Percentiles rank a stretch among this genome's conserved stretches.
phyloP scores from a whole-genome alignment of 2,113 vertebrate species.

The Hippocampus abdominalis region DNA sequence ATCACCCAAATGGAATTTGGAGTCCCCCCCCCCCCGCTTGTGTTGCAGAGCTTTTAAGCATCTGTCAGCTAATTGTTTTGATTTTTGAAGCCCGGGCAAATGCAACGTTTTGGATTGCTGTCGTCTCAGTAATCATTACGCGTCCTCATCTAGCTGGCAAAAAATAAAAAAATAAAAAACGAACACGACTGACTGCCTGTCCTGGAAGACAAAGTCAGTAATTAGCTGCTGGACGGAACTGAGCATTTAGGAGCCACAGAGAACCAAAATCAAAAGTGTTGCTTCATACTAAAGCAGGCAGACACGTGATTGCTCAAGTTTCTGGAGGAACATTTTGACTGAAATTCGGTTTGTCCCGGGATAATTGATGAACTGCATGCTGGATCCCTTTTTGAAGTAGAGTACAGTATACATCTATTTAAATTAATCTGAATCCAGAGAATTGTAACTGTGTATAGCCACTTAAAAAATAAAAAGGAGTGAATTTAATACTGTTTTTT shows the following conservation, averaged over 20 bases:
- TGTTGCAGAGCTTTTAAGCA: background rate
- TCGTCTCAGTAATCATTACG: background rate
- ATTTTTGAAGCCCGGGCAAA: constrained; percentile 2
- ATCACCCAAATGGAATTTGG: constrained; percentile 1
- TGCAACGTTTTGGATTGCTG: background rate
- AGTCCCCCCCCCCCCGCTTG: background rate
- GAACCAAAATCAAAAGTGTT: background rate
- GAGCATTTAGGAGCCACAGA: constrained; percentile 1
- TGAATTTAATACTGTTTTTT: no score
- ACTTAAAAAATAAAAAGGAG: no score
- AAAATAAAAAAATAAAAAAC: background rate
- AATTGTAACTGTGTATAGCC: no score
- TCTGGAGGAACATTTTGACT: background rate
- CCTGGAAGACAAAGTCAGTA: background rate
- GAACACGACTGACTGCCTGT: background rate
- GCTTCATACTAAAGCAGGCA: background rate
- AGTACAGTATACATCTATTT: no score
- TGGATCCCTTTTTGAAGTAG: no score
- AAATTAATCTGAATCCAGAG: no score
- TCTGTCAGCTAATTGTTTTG: constrained; percentile 12
- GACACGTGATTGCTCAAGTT: background rate
- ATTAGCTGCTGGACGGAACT: background rate
- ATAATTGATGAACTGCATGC: background rate
- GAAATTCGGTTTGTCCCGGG: background rate
- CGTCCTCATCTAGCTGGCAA: background rate